These are phyloP conservation scores for Euschistus heros DNA, from an alignment of 1,140 invertebrate species.

Conservation along the genomic window DNA sequence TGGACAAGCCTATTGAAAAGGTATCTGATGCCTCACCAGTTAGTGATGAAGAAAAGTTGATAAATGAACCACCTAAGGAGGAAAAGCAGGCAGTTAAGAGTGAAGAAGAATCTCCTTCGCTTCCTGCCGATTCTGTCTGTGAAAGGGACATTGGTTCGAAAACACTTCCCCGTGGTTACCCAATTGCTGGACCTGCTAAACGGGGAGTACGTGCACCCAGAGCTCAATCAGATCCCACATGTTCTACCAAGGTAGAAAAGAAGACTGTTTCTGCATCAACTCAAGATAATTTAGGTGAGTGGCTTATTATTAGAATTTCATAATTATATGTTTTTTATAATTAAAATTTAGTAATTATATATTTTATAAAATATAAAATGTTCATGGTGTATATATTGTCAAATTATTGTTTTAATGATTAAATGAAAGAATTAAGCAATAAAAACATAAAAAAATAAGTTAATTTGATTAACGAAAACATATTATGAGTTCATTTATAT, in stretches of 20 bases:
- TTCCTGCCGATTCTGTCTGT: neutral
- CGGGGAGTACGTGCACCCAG: conserved; percentile 27
- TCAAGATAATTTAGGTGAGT: conserved; percentile 24
- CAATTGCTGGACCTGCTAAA: conserved; percentile 22
- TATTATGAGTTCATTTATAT: too few relatives aligned
- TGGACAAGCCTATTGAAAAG: conserved; percentile 11
- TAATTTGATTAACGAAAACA: too few relatives aligned
- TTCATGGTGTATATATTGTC: too few relatives aligned
- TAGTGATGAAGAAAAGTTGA: conserved; percentile 28
- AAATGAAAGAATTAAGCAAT: too few relatives aligned
- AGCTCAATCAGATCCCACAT: conserved; percentile 32
- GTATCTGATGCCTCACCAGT: neutral
- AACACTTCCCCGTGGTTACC: conserved; percentile 7
- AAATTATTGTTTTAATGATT: too few relatives aligned
- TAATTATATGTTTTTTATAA: too few relatives aligned
- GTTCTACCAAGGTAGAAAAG: conserved; percentile 22
- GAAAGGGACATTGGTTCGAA: neutral
- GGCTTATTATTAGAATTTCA: neutral
- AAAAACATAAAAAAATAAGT: too few relatives aligned
- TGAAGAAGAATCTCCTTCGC: neutral
- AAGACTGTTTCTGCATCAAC: conserved; percentile 24
- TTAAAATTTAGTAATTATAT: too few relatives aligned
- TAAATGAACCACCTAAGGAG: conserved; percentile 24
- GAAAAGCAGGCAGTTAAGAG: neutral
- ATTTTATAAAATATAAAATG: too few relatives aligned